These are phyloP conservation scores for Platanista minor DNA, from an alignment of 2,113 vertebrate genomes.

Conservation along the genomic window DNA sequence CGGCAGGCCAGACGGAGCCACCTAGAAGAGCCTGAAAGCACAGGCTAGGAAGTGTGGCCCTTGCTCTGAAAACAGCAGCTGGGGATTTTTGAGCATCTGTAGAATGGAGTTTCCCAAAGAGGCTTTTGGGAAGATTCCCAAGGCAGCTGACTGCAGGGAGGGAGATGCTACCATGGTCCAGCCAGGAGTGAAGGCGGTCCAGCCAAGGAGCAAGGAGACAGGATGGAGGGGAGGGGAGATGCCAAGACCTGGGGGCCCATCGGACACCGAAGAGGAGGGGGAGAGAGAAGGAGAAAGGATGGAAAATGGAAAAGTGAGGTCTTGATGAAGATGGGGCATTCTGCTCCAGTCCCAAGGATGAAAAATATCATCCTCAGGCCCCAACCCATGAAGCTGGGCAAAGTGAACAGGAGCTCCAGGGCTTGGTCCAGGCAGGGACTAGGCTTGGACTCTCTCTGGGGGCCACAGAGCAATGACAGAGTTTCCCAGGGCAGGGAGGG, in stretches of 20 bases:
- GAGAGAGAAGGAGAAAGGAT: background rate
- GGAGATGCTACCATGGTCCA: background rate
- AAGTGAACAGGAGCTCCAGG: accelerated
- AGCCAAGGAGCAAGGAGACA: background rate
- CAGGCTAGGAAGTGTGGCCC: background rate
- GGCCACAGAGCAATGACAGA: background rate
- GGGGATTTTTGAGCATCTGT: no score
- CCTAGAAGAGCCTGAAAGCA: no score
- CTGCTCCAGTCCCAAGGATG: background rate
- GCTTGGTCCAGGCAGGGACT: accelerated
- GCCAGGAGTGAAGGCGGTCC: accelerated
- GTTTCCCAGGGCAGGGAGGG: no score
- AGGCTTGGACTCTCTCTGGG: accelerated
- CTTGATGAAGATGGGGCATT: background rate
- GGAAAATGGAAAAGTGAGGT: accelerated
- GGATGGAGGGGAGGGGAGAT: accelerated
- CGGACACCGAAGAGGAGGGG: background rate
- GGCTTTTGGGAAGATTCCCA: accelerated
- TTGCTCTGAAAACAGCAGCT: background rate
- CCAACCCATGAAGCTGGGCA: accelerated
- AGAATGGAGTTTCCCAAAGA: background rate
- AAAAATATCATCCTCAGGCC: accelerated
- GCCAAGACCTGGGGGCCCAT: no score
- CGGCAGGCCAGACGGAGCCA: accelerated
- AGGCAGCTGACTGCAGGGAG: background rate